These are phyloP conservation scores for Brienomyrus longianalis DNA, from an alignment of 2,113 vertebrate species.

Conservation along the genomic window DNA sequence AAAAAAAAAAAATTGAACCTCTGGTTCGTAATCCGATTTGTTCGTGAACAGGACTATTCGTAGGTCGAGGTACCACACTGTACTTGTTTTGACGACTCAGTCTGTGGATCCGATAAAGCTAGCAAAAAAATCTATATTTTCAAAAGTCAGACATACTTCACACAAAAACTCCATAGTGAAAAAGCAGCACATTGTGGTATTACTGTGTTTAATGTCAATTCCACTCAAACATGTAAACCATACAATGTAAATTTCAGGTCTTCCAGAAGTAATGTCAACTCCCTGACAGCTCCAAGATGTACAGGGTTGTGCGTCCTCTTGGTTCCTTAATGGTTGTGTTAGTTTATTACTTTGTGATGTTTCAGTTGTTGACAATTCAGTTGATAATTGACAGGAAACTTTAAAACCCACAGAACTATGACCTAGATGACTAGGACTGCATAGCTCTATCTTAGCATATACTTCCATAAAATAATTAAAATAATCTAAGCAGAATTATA, in stretches of 20 bases:
- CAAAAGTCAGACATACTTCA: background rate
- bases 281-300: background rate
- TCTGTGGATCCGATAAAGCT: background rate
- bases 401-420: slow-evolving; percentile 2
- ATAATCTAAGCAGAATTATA: background rate
- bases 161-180: background rate
- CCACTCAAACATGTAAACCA: background rate
- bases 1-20: no score
- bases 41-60: no score
- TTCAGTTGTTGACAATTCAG: background rate
- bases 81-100: background rate
- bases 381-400: background rate
- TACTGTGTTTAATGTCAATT: slow-evolving; percentile 4
- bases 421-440: background rate
- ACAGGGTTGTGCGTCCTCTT: background rate
- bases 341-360: background rate
- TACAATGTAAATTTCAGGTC: background rate
- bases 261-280: background rate
- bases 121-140: background rate
- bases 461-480: slow-evolving; percentile 5
- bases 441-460: background rate
- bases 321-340: background rate
- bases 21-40: no score
- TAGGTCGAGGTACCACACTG: no score
- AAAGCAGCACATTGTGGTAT: background rate